A percentile compares a stretch with the other conserved stretches of the same genome.
These are phyloP conservation scores for Ptilodon capucinus DNA, from an alignment of 2,888 invertebrate genomes.

Conservation along the genomic window DNA sequence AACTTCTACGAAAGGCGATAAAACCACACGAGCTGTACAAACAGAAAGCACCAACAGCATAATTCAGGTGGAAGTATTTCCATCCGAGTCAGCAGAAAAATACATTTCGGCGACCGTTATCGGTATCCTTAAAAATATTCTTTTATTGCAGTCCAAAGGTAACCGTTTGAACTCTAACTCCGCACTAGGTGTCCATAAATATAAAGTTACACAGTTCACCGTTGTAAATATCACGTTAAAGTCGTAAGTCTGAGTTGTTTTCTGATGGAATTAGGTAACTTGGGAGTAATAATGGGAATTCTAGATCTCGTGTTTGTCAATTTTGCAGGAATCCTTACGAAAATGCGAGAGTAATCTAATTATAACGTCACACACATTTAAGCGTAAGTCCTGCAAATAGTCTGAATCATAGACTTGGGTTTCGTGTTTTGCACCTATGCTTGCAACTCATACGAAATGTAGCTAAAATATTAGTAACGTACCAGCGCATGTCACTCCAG, in stretches of 20 bases:
- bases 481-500: no score
- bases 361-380: no score
- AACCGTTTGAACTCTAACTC: slow-evolving; percentile 16
- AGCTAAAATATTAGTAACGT: neutral
- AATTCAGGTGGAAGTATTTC: slow-evolving; percentile 43
- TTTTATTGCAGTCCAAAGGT: slow-evolving; percentile 22
- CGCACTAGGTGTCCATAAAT: slow-evolving; percentile 28
- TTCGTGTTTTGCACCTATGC: no score
- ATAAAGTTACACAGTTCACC: slow-evolving; percentile 28
- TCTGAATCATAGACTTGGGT: no score
- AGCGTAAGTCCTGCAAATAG: no score
- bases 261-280: slow-evolving; percentile 1
- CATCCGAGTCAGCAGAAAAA: slow-evolving; percentile 43
- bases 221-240: slow-evolving; percentile 18
- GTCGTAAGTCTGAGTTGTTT: slow-evolving; percentile 23
- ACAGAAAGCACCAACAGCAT: slow-evolving; percentile 28
- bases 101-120: slow-evolving; percentile 35
- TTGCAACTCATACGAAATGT: no score
- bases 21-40: slow-evolving; percentile 20
- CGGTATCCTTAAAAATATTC: slow-evolving; percentile 34
- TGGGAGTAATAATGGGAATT: no score
- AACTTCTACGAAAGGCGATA: slow-evolving; percentile 18
- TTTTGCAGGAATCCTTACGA: no score
- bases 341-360: no score
- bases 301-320: no score